A percentile compares a stretch with the other conserved stretches of the same genome.
Evolutionary conservation across 1,140 invertebrate genomes (phyloP).

Genomic region (Atta cephalotes): DNA sequence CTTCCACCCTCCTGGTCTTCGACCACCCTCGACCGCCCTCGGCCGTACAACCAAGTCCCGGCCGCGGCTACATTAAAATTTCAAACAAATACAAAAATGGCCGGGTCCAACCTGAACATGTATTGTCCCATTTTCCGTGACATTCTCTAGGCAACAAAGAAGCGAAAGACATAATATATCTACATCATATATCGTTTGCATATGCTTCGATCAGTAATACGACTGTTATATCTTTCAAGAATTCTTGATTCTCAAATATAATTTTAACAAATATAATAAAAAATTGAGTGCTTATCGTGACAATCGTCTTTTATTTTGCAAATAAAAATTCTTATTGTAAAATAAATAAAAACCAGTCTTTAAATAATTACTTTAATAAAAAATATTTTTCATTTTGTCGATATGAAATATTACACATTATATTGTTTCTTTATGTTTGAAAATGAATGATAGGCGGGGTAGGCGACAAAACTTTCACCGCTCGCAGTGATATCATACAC

Average conservation of each 20-base stretch:
- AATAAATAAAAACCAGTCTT: neutral
- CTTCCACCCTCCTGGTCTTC: constrained; percentile 37
- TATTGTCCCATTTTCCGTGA: constrained; percentile 75
- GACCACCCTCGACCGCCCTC: neutral
- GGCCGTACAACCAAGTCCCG: constrained; percentile 48
- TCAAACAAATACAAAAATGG: constrained; percentile 81
- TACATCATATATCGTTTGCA: neutral
- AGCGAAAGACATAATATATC: neutral
- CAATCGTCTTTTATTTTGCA: neutral
- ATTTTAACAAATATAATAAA: neutral
- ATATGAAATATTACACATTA: constrained; percentile 4
- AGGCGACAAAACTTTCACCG: constrained; percentile 73
- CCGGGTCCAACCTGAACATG: constrained; percentile 73
- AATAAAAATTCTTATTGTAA: neutral
- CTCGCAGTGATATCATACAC: constrained; percentile 59
- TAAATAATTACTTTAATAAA: constrained; percentile 10
- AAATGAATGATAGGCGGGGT: neutral
- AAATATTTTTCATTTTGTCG: neutral
- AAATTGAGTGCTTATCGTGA: neutral
- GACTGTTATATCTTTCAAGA: neutral
- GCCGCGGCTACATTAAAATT: constrained; percentile 82
- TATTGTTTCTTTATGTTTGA: constrained; percentile 4
- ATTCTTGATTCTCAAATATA: neutral
- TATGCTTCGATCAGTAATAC: neutral
- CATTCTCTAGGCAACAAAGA: constrained; percentile 31